Percentiles rank a stretch among this genome's conserved stretches.
These are phyloP conservation scores for Holacanthella duospinosa DNA, from an alignment of 2,888 invertebrate genomes.

Conservation along the genomic window DNA sequence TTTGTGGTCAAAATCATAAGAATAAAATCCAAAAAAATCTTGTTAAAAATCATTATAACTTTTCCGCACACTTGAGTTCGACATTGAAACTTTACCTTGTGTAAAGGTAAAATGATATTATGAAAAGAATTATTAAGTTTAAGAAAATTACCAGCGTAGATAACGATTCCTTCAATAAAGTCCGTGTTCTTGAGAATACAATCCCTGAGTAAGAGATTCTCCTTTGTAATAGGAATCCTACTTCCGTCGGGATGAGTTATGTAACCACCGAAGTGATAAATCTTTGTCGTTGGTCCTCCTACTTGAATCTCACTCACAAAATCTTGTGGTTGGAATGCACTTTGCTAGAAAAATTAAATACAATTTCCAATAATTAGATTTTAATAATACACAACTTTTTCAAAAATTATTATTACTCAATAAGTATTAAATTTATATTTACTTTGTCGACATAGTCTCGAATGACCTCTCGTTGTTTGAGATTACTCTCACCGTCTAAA, in stretches of 20 bases:
- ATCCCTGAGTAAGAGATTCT: constrained; percentile 83
- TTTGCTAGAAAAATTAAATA: constrained; percentile 51
- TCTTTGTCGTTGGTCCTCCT: constrained; percentile 88
- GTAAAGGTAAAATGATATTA: neutral
- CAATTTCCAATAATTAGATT: constrained; percentile 7
- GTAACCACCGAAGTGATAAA: constrained; percentile 85
- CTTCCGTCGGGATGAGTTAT: constrained; percentile 69
- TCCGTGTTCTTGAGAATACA: constrained; percentile 94
- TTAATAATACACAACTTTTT: neutral
- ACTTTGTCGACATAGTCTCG: constrained; percentile 63
- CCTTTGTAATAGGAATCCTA: constrained; percentile 70
- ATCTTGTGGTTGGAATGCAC: constrained; percentile 63
- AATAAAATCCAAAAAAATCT: too few relatives aligned
- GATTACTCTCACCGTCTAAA: constrained; percentile 89
- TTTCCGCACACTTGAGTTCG: too few relatives aligned
- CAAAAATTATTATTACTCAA: too few relatives aligned
- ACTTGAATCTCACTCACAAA: constrained; percentile 79
- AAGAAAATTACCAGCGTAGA: constrained; percentile 63
- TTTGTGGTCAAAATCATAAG: too few relatives aligned
- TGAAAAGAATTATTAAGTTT: too few relatives aligned
- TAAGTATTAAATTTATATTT: too few relatives aligned
- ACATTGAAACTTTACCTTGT: neutral
- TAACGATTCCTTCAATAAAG: constrained; percentile 89
- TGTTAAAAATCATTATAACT: too few relatives aligned
- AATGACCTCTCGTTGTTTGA: constrained; percentile 83